Base-by-base conservation (phyloP, 2,888 invertebrate genomes). In the Ophion costatus region DNA sequence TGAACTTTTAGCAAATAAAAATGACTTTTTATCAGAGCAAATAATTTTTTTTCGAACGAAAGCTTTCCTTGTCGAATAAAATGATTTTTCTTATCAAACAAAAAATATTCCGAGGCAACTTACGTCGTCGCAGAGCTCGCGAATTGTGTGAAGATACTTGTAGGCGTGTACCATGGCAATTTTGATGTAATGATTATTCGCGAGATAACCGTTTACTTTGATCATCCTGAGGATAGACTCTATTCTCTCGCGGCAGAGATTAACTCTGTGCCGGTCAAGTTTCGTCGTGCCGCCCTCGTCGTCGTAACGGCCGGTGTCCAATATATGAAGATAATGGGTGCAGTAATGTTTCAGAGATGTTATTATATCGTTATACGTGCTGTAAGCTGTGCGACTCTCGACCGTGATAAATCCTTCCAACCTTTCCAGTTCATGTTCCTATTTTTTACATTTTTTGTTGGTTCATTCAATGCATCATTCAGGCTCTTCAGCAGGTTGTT, bases 41-140 rank as follows among this genome's bases (percentile, higher is more conserved):
- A 45, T 45, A 9, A 45, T 14, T 45, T 14, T 45, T 45, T 11
- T 1, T 45, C 14, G 7, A 45, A 45, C 14, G 14, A 14, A 45
- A 45, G 10, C 20, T 29, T 64, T 20, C 14, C 20, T 67, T 20
- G 11, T n/a, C 10, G n/a, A 42, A 67, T 17, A 20, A 63, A 64
- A 64, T 14, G 17, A 64, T 42, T 20, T 20, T 45, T 67, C 42
- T 45, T 9, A 24, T 29, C n/a, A 56, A 17, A n/a, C 2, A 24
- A 42, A 67, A 7, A 38, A 9, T 38, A 38, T 38, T 7, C 0
- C 38, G 1, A 33, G 10, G 33, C 51, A 64, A 92, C 92, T 93
- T 89, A 95, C 95, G 87, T 95, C 95, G 80, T 94, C 93, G 61
- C 92, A 90, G 7, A 95, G 90, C 20, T 92, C 90, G 64, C 91